Base-by-base conservation (phyloP, 2,797 vertebrate species). In the Sebastes goodei region DNA sequence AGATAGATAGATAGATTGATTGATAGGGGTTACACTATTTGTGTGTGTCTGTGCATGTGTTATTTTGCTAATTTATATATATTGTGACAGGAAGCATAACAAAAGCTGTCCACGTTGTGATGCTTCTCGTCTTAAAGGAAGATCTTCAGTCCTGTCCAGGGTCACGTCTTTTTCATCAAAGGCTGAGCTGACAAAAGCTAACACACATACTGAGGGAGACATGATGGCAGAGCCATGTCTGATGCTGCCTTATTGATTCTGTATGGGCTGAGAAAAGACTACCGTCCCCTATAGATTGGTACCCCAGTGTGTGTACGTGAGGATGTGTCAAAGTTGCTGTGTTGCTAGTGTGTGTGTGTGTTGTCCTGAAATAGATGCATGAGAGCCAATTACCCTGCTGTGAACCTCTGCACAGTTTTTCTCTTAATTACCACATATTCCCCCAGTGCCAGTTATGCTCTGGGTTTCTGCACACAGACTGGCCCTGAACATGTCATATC, bases 361-460 rank as follows among this genome's bases (percentile, higher is more conserved):
- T 75, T 70, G 53, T 82, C 83, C 80, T 79, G 42, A 90, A 90
- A 87, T 90, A 89, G 87, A 90, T 89, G 73, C 74, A 76, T 49
- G 78, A 63, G 77, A 88, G 84, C 82, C 88, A 91, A 89, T 88
- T 86, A 90, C 75, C 77, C 76, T 56, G 56, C 82, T 86, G 85
- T 89, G 87, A 88, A 89, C 87, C 87, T 87, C 86, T 81, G 91
- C 86, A 80, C 80, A 64, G 76, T 85, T 89, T 89, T 88, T 87
- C 85, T 91, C 74, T 90, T 94, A 92, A 94, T 94, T 93, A 92
- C 86, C 81, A 90, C 80, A 80, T 91, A 83, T 84, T 85, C 86
- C 90, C 90, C 69, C 56, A 49, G 88, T 89, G 82, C 86, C 83
- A 81, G 84, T 88, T 85, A 81, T 75, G 86, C 83, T 76, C 67